phyloP scores from a whole-genome alignment of 2,888 invertebrate genomes.

The Troglohyphantes excavatus region DNA sequence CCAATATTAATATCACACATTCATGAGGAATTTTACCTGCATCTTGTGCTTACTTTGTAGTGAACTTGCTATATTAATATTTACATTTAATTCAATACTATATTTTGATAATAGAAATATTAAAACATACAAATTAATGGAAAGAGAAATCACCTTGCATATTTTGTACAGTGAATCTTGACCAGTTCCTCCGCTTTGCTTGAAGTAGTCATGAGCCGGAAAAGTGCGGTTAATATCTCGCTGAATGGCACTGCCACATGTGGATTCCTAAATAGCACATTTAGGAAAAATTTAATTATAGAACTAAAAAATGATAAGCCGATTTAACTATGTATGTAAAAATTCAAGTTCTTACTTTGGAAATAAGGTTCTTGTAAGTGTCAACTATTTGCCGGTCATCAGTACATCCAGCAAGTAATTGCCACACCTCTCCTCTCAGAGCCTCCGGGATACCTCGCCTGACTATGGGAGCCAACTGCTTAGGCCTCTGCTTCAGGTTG shows the following conservation, averaged over 20 bases:
- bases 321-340: neutral
- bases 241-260: conserved; percentile 96
- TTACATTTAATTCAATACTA: too few species aligned
- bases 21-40: too few species aligned
- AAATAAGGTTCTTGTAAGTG: conserved; percentile 94
- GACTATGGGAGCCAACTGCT: conserved; percentile 90
- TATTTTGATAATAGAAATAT: too few species aligned
- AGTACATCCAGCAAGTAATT: conserved; percentile 93
- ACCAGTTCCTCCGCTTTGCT: conserved; percentile 95
- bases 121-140: too few species aligned
- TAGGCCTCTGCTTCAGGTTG: conserved; percentile 86
- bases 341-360: conserved; percentile 87
- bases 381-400: conserved; percentile 91
- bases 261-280: conserved; percentile 89
- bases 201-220: conserved; percentile 99
- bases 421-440: conserved; percentile 98
- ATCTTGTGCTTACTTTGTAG: too few species aligned
- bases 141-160: conserved; percentile 86
- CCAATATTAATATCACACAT: too few species aligned
- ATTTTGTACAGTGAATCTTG: conserved; percentile 98
- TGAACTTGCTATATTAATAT: too few species aligned
- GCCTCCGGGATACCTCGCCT: conserved; percentile 96
- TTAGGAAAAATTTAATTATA: neutral
- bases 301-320: neutral
- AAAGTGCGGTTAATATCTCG: conserved; percentile 99